phyloP scores from a whole-genome alignment of 2,888 invertebrate genomes.

The Lissocephala sabroskyi region DNA sequence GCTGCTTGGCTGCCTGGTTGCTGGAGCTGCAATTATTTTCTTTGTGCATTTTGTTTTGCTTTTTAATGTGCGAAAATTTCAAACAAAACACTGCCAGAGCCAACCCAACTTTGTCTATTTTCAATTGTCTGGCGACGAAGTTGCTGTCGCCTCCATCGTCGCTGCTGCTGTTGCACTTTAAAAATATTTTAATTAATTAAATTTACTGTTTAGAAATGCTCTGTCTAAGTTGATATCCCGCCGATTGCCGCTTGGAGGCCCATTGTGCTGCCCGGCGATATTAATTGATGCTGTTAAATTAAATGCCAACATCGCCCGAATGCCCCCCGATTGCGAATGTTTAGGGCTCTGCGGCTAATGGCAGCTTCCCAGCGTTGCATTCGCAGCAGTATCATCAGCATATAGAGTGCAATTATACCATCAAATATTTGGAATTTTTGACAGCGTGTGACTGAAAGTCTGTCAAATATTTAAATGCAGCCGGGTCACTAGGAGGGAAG shows the following conservation, averaged over 20 bases:
- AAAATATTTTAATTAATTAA: conserved; percentile 39
- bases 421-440: too few relatives aligned
- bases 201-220: conserved; percentile 21
- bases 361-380: too few relatives aligned
- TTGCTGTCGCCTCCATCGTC: conserved; percentile 6
- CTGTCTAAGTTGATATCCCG: not conserved
- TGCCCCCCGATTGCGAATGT: too few relatives aligned
- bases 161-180: conserved; percentile 21
- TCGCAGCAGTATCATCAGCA: too few relatives aligned
- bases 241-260: too few relatives aligned
- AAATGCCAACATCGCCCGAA: too few relatives aligned
- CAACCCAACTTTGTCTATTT: conserved; percentile 1
- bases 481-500: too few relatives aligned
- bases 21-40: conserved; percentile 16
- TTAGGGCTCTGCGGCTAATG: too few relatives aligned
- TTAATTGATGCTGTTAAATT: too few relatives aligned
- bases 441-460: too few relatives aligned
- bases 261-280: not conserved
- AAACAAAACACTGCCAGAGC: not conserved
- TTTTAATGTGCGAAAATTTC: conserved; percentile 2
- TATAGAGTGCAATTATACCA: too few relatives aligned
- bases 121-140: conserved; percentile 32
- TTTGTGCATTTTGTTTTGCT: conserved; percentile 1
- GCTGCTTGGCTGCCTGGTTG: not conserved
- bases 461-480: too few relatives aligned